Evolutionary conservation across 2,113 vertebrate species (phyloP).

Genomic region (Polypterus senegalus): DNA sequence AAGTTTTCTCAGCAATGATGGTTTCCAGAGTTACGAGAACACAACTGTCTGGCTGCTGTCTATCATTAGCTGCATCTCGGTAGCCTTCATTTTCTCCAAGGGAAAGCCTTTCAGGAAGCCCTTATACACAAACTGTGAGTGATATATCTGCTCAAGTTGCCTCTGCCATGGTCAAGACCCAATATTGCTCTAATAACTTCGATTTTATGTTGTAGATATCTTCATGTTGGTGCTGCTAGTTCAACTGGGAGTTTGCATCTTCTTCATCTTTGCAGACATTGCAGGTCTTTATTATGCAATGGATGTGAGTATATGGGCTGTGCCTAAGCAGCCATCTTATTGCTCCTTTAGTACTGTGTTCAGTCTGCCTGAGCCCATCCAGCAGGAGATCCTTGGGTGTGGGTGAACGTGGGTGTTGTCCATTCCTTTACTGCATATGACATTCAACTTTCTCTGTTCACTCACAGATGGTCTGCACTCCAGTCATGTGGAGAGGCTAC

Average conservation of each 20-base stretch:
- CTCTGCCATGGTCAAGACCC: not conserved
- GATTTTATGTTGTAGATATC: conserved; percentile 35
- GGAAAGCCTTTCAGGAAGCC: conserved; percentile 60
- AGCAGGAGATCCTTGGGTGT: too few relatives aligned
- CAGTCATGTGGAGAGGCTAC: not conserved
- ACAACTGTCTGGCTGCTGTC: conserved; percentile 57
- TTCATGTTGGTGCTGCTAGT: conserved; percentile 42
- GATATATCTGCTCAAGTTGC: not conserved
- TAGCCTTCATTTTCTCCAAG: conserved; percentile 59
- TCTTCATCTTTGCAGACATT: conserved; percentile 56
- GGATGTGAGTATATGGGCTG: conserved; percentile 44
- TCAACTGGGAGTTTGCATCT: conserved; percentile 48
- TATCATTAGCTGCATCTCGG: conserved; percentile 50
- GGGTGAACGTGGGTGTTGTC: too few relatives aligned
- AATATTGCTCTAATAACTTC: conserved; percentile 8
- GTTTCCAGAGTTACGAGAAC: conserved; percentile 51
- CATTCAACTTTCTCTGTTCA: not conserved
- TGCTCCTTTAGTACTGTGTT: not conserved
- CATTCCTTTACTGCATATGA: too few relatives aligned
- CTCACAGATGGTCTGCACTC: not conserved
- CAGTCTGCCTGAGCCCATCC: not conserved
- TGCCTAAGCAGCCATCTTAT: not conserved
- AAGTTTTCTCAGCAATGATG: conserved; percentile 8
- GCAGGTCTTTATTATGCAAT: conserved; percentile 42
- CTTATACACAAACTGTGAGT: conserved; percentile 58